A percentile compares a stretch with the other conserved stretches of the same genome.
Evolutionary conservation across 2,113 vertebrate genomes (phyloP).

Genomic region (Rhinichthys klamathensis): DNA sequence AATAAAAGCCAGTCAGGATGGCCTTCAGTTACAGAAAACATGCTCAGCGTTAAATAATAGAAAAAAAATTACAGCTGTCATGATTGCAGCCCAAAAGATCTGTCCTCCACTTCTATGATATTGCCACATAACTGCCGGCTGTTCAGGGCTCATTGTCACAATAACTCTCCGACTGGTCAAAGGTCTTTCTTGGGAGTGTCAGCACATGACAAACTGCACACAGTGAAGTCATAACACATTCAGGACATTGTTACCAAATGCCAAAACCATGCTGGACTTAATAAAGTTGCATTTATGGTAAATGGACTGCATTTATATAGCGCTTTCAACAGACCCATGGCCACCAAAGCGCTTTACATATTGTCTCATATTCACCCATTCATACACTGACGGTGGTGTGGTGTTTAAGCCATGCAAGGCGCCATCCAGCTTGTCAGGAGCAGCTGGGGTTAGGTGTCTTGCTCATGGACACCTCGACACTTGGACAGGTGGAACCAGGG

Average conservation of each 20-base stretch:
- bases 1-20: conserved; percentile 41
- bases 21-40: conserved; percentile 35
- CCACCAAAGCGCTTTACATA: no score
- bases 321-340: no score
- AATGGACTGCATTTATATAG: no score
- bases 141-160: conserved; percentile 4
- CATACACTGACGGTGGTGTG: no score
- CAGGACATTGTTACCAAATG: neutral
- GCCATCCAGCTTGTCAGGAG: no score
- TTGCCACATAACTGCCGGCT: neutral
- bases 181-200: neutral
- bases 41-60: conserved; percentile 14
- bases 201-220: neutral
- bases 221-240: neutral
- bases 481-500: no score
- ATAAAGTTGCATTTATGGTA: neutral
- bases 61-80: conserved; percentile 9
- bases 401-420: no score
- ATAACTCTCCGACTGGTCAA: conserved; percentile 1
- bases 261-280: neutral
- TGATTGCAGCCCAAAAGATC: neutral
- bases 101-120: neutral
- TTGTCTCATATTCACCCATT: no score
- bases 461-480: no score
- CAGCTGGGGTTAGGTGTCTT: no score